Evolutionary conservation across 1,140 invertebrate species (phyloP), one percentile per base, ranked within the genome.

Genomic region (Hyles euphorbiae): DNA sequence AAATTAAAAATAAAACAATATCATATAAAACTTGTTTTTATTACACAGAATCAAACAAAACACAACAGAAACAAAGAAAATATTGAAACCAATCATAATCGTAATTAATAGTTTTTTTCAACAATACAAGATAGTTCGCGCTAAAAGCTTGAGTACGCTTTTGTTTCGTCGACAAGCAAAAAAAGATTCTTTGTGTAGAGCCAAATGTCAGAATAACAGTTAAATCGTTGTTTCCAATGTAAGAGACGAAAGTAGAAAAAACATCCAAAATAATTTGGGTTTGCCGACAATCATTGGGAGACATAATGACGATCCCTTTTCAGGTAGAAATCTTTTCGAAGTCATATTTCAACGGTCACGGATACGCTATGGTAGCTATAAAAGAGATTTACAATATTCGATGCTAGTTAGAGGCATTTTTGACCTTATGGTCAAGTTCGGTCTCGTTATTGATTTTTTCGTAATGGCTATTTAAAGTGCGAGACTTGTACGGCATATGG

Each of bases 321-420:
- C 84, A 87, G 84, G 84, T 87, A 87, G 81, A 74, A 65, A 77
- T 78, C 65, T 69, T 76, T 75, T 78, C 74, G 72, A 81, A 82
- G 81, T 78, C 72, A 86, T 86, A 87, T 84, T 79, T 87, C 76
- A 83, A 78, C 76, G 70, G 78, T 74, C 81, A 83, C 61, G 77
- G 75, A 74, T 76, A 78, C 64, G 67, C 68, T 70, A 66, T 73
- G 60, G 79, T 72, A 76, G 77, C 76, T 72, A 81, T 85, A 83
- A 85, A 81, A 76, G 72, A 78, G 78, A 81, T 87, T 87, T 86
- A 87, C 76, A 84, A 86, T 83, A 85, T 87, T 83, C 72, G 73
- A 78, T 72, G 70, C 72, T 86, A 79, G 81, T 87, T 87, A 82
- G 71, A 72, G 63, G 56, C 67, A 40, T 70, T 67, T 74, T 67